A percentile compares a stretch with the other conserved stretches of the same genome.
These are phyloP conservation scores for Callipepla squamata DNA, from an alignment of 2,113 vertebrate genomes.

Conservation along the genomic window DNA sequence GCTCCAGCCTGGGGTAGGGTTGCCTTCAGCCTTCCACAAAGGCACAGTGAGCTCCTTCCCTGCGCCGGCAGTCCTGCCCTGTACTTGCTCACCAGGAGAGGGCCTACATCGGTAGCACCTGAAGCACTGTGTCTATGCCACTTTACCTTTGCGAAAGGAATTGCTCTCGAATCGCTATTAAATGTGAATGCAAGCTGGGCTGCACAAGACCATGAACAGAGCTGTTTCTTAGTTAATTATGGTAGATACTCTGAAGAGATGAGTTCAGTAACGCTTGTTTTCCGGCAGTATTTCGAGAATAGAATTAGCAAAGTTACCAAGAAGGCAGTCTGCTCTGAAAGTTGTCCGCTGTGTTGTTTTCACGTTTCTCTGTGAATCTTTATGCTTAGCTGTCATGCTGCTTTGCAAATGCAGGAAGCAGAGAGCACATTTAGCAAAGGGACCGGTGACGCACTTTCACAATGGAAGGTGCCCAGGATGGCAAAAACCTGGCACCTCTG, in stretches of 20 bases:
- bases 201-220: not conserved
- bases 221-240: not conserved
- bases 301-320: not conserved
- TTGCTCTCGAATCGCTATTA: not conserved
- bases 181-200: not conserved
- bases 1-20: not conserved
- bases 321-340: not conserved
- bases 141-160: not conserved
- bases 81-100: not conserved
- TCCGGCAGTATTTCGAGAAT: not conserved
- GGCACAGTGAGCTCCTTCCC: not conserved
- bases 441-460: not conserved
- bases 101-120: not conserved
- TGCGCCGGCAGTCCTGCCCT: not conserved
- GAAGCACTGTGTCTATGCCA: not conserved
- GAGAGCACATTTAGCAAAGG: accelerated
- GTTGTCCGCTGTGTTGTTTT: not conserved
- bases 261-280: not conserved
- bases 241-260: not conserved
- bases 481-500: not conserved
- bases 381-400: not conserved
- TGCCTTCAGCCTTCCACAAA: not conserved
- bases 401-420: not conserved
- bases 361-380: not conserved
- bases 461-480: not conserved